Evolutionary conservation across 2,888 invertebrate genomes (phyloP), one percentile per base, ranked within the genome.

Genomic region (Podotricha telesiphe): DNA sequence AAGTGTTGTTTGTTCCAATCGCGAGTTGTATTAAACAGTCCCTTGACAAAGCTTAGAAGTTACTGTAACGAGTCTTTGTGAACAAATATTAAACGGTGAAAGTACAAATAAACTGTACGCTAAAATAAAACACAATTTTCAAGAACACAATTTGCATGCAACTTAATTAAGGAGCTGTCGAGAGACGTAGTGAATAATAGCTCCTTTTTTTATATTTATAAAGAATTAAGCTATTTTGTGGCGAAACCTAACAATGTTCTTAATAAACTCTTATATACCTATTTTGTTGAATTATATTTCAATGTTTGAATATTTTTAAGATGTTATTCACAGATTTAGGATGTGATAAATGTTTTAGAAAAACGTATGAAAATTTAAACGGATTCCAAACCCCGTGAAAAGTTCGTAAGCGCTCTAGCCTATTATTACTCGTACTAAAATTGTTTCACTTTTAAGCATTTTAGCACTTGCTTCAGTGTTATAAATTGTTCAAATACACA

Each of bases 1-100:
- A 59, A 55, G 56, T 50, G 34, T 48, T 70, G 64, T 65, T 64
- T 70, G 59, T 59, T 28, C 28, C 28, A 42, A 59, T 42, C 34
- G 42, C 34, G 56, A 59, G 42, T 59, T 20, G 19, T 50, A 51
- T 45, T 42, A 61, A 67, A 51, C 50, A 67, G 59, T 59, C 40
- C 51, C 50, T 42, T 40, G 17, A 50, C 37, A 37, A 40, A 42
- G 51, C 28, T 62, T 48, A 62, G 34, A 48, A 48, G 28, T 62
- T 48, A 37, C 48, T 34, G 48, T 48, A 62, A 62, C 62, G 62
- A 48, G 62, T 62, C 17, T 48, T 37, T 34, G 47, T 47, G 45
- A 59, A 59, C 59, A 59, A 59, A 59, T 59, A 59, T 59, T 22
- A 22, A 59, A 28, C 59, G 45, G 0, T 13, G 22, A 59, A 28